These are phyloP conservation scores for Tachycineta bicolor DNA, from an alignment of 2,113 vertebrate genomes.

Conservation along the genomic window DNA sequence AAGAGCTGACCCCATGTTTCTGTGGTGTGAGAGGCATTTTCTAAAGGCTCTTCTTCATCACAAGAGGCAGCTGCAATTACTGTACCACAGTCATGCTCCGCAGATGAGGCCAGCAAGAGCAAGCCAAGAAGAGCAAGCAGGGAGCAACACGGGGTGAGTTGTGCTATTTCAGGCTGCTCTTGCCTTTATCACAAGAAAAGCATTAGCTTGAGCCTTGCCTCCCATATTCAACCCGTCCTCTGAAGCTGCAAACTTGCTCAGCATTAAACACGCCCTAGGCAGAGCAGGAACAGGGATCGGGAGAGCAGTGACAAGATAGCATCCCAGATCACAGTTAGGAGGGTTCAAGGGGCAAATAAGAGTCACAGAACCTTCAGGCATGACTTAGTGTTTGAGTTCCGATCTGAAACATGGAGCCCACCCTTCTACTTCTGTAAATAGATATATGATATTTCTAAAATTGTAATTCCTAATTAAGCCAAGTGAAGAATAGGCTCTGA, in stretches of 20 bases:
- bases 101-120: not conserved
- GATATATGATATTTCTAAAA: not conserved
- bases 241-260: not conserved
- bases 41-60: not conserved
- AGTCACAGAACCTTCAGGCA: not conserved
- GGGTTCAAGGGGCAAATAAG: not conserved
- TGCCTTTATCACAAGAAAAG: not conserved
- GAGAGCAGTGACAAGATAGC: not conserved
- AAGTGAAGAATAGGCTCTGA: not conserved
- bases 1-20: constrained; percentile 27
- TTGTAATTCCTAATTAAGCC: not conserved
- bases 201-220: not conserved
- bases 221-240: not conserved
- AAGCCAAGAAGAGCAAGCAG: not conserved
- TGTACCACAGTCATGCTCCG: not conserved
- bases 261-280: not conserved
- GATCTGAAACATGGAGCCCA: not conserved
- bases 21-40: not conserved
- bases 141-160: not conserved
- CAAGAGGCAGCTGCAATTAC: not conserved
- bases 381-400: not conserved
- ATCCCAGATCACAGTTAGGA: not conserved
- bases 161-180: not conserved
- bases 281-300: not conserved
- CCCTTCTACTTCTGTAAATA: not conserved